Evolutionary conservation across 1,140 invertebrate species (phyloP), one percentile per base, ranked within the genome.

Genomic region (Drosophila suzukii): DNA sequence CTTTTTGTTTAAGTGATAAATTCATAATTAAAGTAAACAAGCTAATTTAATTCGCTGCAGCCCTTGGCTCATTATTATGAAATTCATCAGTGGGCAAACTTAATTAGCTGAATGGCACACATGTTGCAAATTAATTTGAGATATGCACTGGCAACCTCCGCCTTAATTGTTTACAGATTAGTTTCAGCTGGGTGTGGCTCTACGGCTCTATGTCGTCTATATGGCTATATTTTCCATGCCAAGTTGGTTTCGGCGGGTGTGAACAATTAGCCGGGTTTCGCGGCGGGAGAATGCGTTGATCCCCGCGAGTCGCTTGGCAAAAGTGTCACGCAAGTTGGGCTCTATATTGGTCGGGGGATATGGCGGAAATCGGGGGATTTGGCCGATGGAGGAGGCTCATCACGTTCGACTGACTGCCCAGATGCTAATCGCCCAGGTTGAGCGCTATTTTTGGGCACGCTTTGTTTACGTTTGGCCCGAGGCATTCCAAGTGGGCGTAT

Each of bases 91-190:
- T 44, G 53, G 67, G 59, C 51, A 66, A 81, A 75, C 36, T 47
- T 78, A 81, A 85, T 85, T 85, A 86, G 46, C 63, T 65, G 65
- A 86, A 86, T 78, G 82, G 81, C 51, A 61, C 75, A 83, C 79
- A 88, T 81, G 79, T 67, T 63, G 79, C 79, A 88, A 88, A 88
- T 88, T 88, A 82, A 88, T 75, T 83, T 73, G 53, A 82, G 71
- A 85, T 72, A 56, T 62, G 57, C 50, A 49, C 32, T 63, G 74
- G 50, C 58, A 73, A 54, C 54, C 57, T 41, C 43, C 65, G 76
- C 41, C 75, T 70, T 89, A 88, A 86, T 86, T 86, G 84, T 79
- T 80, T 74, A 80, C 71, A 83, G 84, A 86, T 86, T 88, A 88
- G 78, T 88, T 88, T 78, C 81, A 73, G 30, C 58, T 62, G 82